phyloP scores from a whole-genome alignment of 1,140 invertebrate species.

The Hypothenemus hampei region DNA sequence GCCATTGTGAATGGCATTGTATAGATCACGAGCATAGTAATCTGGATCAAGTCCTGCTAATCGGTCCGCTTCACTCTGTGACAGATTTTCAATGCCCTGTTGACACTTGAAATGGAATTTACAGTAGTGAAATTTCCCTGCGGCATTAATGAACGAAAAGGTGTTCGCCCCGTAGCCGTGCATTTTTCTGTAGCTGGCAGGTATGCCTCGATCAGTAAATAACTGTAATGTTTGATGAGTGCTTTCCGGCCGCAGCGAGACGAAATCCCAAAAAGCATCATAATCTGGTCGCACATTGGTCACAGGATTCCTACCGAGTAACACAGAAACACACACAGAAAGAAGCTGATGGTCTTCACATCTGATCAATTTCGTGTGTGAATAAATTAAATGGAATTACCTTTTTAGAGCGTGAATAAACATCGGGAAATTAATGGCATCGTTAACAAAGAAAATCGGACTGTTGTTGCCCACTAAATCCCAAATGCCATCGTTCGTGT shows the following conservation, averaged over 20 bases:
- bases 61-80: constrained; percentile 53
- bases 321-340: background rate
- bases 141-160: constrained; percentile 77
- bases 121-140: constrained; percentile 66
- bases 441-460: constrained; percentile 85
- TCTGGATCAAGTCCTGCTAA: constrained; percentile 64
- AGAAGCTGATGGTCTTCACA: too few species aligned
- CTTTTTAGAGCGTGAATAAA: constrained; percentile 85
- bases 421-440: constrained; percentile 77
- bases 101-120: constrained; percentile 88
- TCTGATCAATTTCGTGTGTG: background rate
- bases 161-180: constrained; percentile 89
- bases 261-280: constrained; percentile 90
- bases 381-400: constrained; percentile 3
- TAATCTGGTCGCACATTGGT: constrained; percentile 75
- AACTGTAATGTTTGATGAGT: constrained; percentile 76
- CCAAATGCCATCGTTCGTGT: constrained; percentile 54
- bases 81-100: constrained; percentile 68
- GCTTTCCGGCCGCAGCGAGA: constrained; percentile 74
- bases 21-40: constrained; percentile 68
- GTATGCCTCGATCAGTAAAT: constrained; percentile 79
- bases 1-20: constrained; percentile 64
- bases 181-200: constrained; percentile 84
- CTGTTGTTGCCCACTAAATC: constrained; percentile 89
- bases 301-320: constrained; percentile 61